Evolutionary conservation across 2,888 invertebrate genomes (phyloP).

Genomic region (Boloria euphrosyne): DNA sequence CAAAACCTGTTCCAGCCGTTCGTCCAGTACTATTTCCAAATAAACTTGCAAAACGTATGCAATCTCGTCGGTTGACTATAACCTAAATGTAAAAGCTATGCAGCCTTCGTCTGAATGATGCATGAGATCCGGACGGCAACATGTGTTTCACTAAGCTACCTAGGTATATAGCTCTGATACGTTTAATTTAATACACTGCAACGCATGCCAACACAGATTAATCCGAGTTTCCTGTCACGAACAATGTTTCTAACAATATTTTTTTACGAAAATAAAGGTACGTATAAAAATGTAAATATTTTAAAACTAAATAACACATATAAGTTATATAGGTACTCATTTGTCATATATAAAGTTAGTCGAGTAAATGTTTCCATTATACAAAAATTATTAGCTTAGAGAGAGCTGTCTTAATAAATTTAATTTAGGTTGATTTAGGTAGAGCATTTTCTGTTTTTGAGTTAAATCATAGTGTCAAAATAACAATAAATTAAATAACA

Average conservation of each 20-base stretch:
- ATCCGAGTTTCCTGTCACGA: constrained; percentile 29
- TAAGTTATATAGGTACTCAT: no score
- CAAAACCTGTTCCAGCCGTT: constrained; percentile 15
- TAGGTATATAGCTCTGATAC: constrained; percentile 28
- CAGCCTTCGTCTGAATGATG: constrained; percentile 33
- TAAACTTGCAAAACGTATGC: constrained; percentile 33
- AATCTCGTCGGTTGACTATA: constrained; percentile 31
- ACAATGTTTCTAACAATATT: constrained; percentile 19
- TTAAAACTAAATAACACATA: no score
- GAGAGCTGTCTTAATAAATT: background rate
- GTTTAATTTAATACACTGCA: constrained; percentile 40
- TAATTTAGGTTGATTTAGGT: no score
- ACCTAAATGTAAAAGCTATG: constrained; percentile 33
- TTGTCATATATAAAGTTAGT: no score
- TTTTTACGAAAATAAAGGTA: background rate
- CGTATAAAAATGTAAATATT: no score
- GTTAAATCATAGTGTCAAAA: no score
- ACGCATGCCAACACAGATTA: constrained; percentile 40
- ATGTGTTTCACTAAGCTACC: constrained; percentile 33
- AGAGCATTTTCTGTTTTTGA: no score
- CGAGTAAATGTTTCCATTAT: no score
- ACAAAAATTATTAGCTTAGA: no score
- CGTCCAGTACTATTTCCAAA: constrained; percentile 25
- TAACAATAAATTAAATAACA: no score
- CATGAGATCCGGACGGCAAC: constrained; percentile 36